Evolutionary conservation across 2,888 invertebrate species (phyloP).

Genomic region (Lithosia quadra): DNA sequence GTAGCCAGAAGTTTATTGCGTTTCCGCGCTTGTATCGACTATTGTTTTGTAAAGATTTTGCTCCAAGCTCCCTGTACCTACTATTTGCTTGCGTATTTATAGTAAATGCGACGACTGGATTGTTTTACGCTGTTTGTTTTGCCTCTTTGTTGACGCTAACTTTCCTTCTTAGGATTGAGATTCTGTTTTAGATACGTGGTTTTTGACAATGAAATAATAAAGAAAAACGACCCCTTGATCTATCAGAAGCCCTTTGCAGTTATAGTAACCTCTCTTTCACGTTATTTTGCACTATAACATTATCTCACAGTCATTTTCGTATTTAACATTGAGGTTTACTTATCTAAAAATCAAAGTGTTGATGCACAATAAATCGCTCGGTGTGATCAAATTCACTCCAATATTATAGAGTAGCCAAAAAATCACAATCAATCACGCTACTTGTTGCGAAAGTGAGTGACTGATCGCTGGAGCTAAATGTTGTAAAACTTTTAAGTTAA

Average conservation of each 20-base stretch:
- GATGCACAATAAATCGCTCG: no score
- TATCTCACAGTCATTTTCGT: neutral
- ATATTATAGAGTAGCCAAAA: neutral
- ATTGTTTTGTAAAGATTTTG: slow-evolving; percentile 33
- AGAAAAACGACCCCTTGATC: slow-evolving; percentile 25
- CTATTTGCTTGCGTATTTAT: slow-evolving; percentile 14
- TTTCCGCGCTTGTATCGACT: slow-evolving; percentile 44
- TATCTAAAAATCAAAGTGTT: no score
- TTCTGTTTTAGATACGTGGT: slow-evolving; percentile 21
- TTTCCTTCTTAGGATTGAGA: slow-evolving; percentile 16
- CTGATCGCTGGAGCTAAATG: neutral
- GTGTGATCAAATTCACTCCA: no score
- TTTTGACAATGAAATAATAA: slow-evolving; percentile 20
- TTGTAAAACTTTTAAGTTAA: neutral
- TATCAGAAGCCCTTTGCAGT: slow-evolving; percentile 22
- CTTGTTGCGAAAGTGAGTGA: neutral
- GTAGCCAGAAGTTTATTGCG: slow-evolving; percentile 46
- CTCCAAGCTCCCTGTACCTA: slow-evolving; percentile 37
- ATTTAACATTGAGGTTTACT: neutral
- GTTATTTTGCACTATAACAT: neutral
- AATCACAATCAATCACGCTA: neutral
- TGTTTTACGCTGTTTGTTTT: slow-evolving; percentile 34
- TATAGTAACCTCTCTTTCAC: neutral
- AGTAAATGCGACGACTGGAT: slow-evolving; percentile 25
- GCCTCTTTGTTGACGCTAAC: slow-evolving; percentile 20